A percentile compares a stretch with the other conserved stretches of the same genome.
Conservation (phyloP, 2,113 vertebrate genomes). For the Scomber scombrus region DNA sequence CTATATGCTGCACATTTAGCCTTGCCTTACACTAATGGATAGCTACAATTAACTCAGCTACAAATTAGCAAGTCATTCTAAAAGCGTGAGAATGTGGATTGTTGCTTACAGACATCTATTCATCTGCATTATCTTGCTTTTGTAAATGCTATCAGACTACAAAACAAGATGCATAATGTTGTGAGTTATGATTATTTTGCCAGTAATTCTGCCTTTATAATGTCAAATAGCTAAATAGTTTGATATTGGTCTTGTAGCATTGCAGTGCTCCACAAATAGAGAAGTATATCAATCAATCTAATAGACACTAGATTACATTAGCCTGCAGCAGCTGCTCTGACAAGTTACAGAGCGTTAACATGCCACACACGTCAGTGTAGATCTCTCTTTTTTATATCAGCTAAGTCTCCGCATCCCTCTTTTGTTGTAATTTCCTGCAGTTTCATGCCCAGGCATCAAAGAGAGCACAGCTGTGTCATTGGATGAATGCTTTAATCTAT, state of each 20-base stretch:
- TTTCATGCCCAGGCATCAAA: conserved; percentile 75
- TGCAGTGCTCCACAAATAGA: conserved; percentile 9
- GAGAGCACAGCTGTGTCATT: conserved; percentile 77
- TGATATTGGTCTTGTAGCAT: not conserved
- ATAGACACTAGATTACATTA: conserved; percentile 27
- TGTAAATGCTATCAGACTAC: not conserved
- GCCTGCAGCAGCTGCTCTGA: conserved; percentile 57
- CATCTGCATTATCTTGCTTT: not conserved
- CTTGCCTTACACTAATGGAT: conserved; percentile 14
- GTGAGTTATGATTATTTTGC: not conserved
- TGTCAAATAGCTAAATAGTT: conserved; percentile 6
- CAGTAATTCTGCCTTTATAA: not conserved
- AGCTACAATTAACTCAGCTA: conserved; percentile 23
- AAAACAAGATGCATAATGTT: not conserved
- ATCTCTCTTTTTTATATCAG: conserved; percentile 41
- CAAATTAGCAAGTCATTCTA: conserved; percentile 1
- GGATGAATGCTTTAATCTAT: conserved; percentile 77
- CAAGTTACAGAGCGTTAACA: conserved; percentile 44
- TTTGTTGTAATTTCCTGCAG: conserved; percentile 75
- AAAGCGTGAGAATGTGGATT: not conserved
- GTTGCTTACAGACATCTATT: not conserved
- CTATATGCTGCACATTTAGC: conserved; percentile 46
- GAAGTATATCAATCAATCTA: conserved; percentile 38
- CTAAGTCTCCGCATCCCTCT: conserved; percentile 45
- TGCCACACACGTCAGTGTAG: conserved; percentile 36